A percentile compares a stretch with the other conserved stretches of the same genome.
phyloP scores from a whole-genome alignment of 1,140 invertebrate genomes.

The Mizuhopecten yessoensis region DNA sequence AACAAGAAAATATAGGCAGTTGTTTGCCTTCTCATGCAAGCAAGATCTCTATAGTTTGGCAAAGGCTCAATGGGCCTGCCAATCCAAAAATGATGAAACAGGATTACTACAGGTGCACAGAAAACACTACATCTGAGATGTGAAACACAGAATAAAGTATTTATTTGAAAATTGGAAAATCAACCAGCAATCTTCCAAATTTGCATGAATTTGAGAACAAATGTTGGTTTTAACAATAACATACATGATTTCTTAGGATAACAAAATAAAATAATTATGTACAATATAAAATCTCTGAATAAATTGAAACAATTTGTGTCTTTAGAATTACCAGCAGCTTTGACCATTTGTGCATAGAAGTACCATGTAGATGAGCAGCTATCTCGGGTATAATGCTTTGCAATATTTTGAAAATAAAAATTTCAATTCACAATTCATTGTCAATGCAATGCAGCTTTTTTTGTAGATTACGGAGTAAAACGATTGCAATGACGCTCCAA shows the following conservation, averaged over 20 bases:
- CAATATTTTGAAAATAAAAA: too few relatives aligned
- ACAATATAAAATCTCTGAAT: slow-evolving; percentile 10
- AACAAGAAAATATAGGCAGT: too few relatives aligned
- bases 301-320: background rate
- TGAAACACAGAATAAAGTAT: background rate
- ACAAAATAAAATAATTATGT: background rate
- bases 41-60: too few relatives aligned
- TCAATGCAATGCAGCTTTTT: background rate
- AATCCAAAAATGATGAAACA: too few relatives aligned
- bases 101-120: too few relatives aligned
- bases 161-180: slow-evolving; percentile 21
- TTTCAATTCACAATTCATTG: too few relatives aligned
- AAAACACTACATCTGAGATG: background rate
- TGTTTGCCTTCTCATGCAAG: too few relatives aligned
- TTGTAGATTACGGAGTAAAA: background rate
- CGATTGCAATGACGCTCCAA: background rate
- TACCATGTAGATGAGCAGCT: too few relatives aligned
- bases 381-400: too few relatives aligned
- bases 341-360: background rate
- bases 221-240: slow-evolving; percentile 10
- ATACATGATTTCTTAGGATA: background rate
- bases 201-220: slow-evolving; percentile 4
- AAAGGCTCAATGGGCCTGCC: too few relatives aligned
- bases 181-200: slow-evolving; percentile 11
- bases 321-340: background rate